phyloP scores from a whole-genome alignment of 2,888 invertebrate species.

The Drosophila koepferae region DNA sequence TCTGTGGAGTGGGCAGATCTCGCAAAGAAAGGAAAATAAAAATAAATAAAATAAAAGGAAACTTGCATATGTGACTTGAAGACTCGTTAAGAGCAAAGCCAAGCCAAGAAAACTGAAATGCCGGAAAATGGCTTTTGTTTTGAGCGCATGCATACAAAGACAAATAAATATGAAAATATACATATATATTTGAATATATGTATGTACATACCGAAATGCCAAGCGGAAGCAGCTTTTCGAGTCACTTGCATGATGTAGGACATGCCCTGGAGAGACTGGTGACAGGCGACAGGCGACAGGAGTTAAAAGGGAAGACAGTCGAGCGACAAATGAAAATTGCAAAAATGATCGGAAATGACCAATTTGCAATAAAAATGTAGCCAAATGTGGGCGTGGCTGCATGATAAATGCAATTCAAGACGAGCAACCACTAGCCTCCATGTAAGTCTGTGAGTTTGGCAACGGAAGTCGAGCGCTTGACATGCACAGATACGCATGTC shows the following conservation, averaged over 20 bases:
- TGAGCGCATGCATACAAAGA: conserved; percentile 1
- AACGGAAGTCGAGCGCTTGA: conserved; percentile 62
- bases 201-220: conserved; percentile 49
- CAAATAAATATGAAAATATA: conserved; percentile 24
- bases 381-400: conserved; percentile 32
- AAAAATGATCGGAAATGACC: conserved; percentile 81
- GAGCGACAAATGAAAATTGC: conserved; percentile 73
- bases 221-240: conserved; percentile 69
- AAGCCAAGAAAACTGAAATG: conserved; percentile 55
- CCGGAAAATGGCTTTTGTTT: conserved; percentile 75
- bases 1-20: conserved; percentile 33
- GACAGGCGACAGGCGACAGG: neutral
- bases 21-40: neutral
- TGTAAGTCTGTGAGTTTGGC: neutral
- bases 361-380: conserved; percentile 79
- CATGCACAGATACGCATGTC: conserved; percentile 55
- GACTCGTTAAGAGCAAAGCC: conserved; percentile 56
- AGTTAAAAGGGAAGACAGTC: conserved; percentile 42
- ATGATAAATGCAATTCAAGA: conserved; percentile 50
- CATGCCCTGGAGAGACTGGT: conserved; percentile 39
- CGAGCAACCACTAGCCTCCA: neutral
- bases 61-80: conserved; percentile 39
- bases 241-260: conserved; percentile 68
- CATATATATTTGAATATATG: conserved; percentile 12
- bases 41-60: conserved; percentile 9